Base-by-base conservation (phyloP, 2,888 invertebrate genomes). In the Apotomis capreana region DNA sequence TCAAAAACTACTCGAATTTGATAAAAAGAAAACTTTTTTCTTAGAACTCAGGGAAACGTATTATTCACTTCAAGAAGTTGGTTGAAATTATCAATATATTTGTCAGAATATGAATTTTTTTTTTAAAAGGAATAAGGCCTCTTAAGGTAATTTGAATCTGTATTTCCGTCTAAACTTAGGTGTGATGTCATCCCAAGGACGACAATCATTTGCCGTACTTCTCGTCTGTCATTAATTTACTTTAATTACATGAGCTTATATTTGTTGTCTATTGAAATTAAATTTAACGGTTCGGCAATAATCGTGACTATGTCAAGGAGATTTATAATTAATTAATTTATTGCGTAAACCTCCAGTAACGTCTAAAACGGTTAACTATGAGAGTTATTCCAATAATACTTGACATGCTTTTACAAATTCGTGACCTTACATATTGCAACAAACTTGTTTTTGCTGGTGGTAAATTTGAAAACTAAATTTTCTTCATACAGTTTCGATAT, bases 261-360 rank as follows among this genome's bases (percentile, higher is more conserved):
- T 49, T 49, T 49, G 49, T 49, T 10, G 9, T 49, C 9, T 6
- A 6, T 40, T 40, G 10, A 49, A 63, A 26, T 15, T 55, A 55
- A 64, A 44, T 46, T 46, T 65, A 65, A 65, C 65, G 65, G 55
- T 57, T 44, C 26, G 26, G 5, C 10, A 15, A 15, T 55, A 46
- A 65, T 65, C 65, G 65, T 65, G 65, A 57, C 26, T 26, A 26
- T 65, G 65, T 46, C 65, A 65, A 65, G 65, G 65, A 44, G 55
- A 57, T 57, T 13, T 65, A 46, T 46, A 65, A 65, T 65, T 65
- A 65, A 65, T 65, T 65, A 57, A 57, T n/a, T 44, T 44, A 64
- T n/a, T 65, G 44, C 46, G 36, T 65, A 65, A 65, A 57, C 46
- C 55, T 46, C 54, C 8, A 15, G 46, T 65, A n/a, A 65, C 46